A percentile compares a stretch with the other conserved stretches of the same genome.
Evolutionary conservation across 2,888 invertebrate genomes (phyloP).

Genomic region (Coremacera marginata): DNA sequence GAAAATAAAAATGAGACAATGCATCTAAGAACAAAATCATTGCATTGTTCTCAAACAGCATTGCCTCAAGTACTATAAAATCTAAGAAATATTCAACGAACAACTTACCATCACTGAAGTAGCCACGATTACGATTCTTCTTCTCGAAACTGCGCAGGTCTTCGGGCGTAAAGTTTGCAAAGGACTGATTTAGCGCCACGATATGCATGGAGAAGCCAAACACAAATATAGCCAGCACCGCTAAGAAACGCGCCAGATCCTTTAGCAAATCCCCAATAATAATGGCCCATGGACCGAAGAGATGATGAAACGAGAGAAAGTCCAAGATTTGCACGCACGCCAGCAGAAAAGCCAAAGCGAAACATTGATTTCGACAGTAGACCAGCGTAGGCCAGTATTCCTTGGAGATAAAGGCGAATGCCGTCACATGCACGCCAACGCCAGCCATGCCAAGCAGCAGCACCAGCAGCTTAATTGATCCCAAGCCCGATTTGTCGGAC

Average conservation of each 20-base stretch:
- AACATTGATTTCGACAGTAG: conserved; percentile 96
- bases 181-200: conserved; percentile 95
- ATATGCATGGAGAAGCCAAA: conserved; percentile 98
- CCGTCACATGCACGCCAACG: conserved; percentile 89
- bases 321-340: conserved; percentile 98
- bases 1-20: background rate
- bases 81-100: background rate
- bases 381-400: conserved; percentile 87
- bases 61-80: too few relatives aligned
- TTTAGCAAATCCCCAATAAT: conserved; percentile 97
- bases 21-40: background rate
- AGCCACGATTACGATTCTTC: conserved; percentile 70
- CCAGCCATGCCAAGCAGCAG: conserved; percentile 90
- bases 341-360: conserved; percentile 93
- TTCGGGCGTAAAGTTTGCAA: conserved; percentile 77
- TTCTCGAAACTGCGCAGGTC: conserved; percentile 75
- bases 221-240: conserved; percentile 97
- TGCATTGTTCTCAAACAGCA: background rate
- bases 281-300: conserved; percentile 99
- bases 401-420: conserved; percentile 77
- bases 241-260: conserved; percentile 95
- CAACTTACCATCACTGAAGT: conserved; percentile 83
- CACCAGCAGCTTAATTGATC: conserved; percentile 92
- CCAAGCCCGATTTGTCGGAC: conserved; percentile 96
- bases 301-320: conserved; percentile 98